These are phyloP conservation scores for Carassius gibelio DNA, from an alignment of 2,113 vertebrate genomes.

Conservation along the genomic window DNA sequence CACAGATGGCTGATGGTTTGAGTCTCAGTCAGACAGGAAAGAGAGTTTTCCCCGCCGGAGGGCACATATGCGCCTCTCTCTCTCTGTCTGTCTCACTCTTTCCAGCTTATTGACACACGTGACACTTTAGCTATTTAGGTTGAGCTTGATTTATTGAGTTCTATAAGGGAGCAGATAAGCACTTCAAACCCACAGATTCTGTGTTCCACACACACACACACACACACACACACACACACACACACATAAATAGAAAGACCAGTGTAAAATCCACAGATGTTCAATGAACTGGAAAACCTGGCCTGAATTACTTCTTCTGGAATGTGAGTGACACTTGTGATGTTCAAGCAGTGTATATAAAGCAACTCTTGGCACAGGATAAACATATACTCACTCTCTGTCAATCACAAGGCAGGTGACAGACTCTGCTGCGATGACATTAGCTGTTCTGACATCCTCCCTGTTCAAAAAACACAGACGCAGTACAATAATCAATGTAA, in stretches of 20 bases:
- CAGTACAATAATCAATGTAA: neutral
- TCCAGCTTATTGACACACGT: conserved; percentile 25
- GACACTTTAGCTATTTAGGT: conserved; percentile 32
- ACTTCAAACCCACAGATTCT: conserved; percentile 16
- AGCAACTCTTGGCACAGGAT: neutral
- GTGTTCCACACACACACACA: neutral
- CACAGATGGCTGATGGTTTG: conserved; percentile 4
- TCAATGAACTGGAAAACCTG: conserved; percentile 1
- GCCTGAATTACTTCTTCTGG: neutral
- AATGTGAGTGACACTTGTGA: neutral
- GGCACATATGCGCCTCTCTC: conserved; percentile 1
- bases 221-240: conserved; percentile 18
- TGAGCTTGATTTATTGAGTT: conserved; percentile 43
- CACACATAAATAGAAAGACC: conserved; percentile 1
- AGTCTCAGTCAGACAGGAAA: neutral
- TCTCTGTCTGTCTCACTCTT: neutral
- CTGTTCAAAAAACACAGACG: conserved; percentile 65
- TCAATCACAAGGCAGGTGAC: conserved; percentile 95
- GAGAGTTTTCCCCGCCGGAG: neutral
- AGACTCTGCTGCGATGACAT: conserved; percentile 85
- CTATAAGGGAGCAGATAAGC: conserved; percentile 21
- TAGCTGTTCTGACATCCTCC: conserved; percentile 93
- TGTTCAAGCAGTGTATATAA: neutral
- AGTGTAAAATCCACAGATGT: conserved; percentile 9
- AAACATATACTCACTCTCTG: conserved; percentile 86